Evolutionary conservation across 1,140 invertebrate genomes (phyloP), one percentile per base, ranked within the genome.

Genomic region (Chironomus striatipennis): DNA sequence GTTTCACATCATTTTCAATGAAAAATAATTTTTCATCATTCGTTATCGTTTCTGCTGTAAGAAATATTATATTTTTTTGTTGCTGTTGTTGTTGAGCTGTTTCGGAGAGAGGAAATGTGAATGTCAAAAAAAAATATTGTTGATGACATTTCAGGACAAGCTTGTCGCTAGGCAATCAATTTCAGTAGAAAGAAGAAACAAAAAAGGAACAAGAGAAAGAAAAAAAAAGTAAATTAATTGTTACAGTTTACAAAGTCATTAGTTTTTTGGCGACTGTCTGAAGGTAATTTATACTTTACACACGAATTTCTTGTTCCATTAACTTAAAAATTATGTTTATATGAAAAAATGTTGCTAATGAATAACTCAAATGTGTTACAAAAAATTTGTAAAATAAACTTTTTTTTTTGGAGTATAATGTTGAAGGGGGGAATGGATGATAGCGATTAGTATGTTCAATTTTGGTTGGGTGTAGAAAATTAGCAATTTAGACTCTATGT

Each of bases 71-170:
- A n/a, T n/a, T n/a, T n/a, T n/a, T n/a, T n/a, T n/a, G n/a, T n/a
- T n/a, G n/a, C n/a, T n/a, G n/a, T n/a, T 57, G n/a, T 5, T 57
- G 12, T n/a, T 1, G 15, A 57, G 47, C 47, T 57, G 47, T 15
- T 57, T 15, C n/a, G 12, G 47, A 57, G n/a, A 57, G n/a, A 57
- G 47, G 47, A 57, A 57, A 57, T 57, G 47, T 57, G 47, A 57
- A 57, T n/a, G 47, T 57, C 47, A 57, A 15, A n/a, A 57, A 15
- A 57, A 57, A 57, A 15, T 12, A 57, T 57, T 57, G 47, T 57
- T 47, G 47, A 57, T n/a, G 47, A 57, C 47, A 57, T n/a, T 57
- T 57, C n/a, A 57, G 47, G 47, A 57, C 47, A 57, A n/a, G 47
- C 24, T 34, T 34, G 24, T 34, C 24, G 24, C 24, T 34, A 57